Base-by-base conservation (phyloP, 2,113 vertebrate species). In the Seriola quinqueradiata region DNA sequence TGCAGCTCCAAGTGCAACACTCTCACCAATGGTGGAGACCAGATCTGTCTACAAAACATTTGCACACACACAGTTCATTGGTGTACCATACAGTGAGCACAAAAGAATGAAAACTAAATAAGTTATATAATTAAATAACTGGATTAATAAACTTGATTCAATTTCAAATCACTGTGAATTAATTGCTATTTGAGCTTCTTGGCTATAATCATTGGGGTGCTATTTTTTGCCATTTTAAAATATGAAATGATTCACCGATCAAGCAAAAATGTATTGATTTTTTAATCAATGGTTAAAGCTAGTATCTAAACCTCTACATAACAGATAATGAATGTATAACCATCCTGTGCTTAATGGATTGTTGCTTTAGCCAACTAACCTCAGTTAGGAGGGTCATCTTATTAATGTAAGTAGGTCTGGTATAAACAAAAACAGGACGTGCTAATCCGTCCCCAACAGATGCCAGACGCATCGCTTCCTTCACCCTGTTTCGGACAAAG, bases 1-100 rank as follows among this genome's bases (percentile, higher is more conserved):
- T 8, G 95, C 95, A 8, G 94, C 95, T 79, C 96, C 96, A 54
- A 96, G 85, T 13, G 96, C 95, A 16, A 96, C 95, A 55, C 95
- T 96, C 88, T 97, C 96, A 7, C 96, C 96, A 7, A 97, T 96
- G 61, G 95, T 96, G 78, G 95, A 95, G 66, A 95, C 91, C 81
- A 97, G 87, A 89, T 97, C 96, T 10, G 60, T 92, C 96, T 97
- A 63, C 28, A 87, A 85, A 52, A 57, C 55, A 85, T 36, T 71
- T 10, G 9, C 3, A 83, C n/a, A 86, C 8, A 58, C 42, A 87
- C 21, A 84, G 7, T 44, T 86, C 38, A 81, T 54, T 21, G 2
- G 12, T 44, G 10, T 58, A 17, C 19, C 10, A 42, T 4, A 57
- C 5, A 54, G 14, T 7, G 4, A 34, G 13, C 70, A 59, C 8